Percentiles rank a stretch among this genome's conserved stretches.
Conservation (phyloP, 2,797 vertebrate species). For the Enteromius afrohamiltoni region DNA sequence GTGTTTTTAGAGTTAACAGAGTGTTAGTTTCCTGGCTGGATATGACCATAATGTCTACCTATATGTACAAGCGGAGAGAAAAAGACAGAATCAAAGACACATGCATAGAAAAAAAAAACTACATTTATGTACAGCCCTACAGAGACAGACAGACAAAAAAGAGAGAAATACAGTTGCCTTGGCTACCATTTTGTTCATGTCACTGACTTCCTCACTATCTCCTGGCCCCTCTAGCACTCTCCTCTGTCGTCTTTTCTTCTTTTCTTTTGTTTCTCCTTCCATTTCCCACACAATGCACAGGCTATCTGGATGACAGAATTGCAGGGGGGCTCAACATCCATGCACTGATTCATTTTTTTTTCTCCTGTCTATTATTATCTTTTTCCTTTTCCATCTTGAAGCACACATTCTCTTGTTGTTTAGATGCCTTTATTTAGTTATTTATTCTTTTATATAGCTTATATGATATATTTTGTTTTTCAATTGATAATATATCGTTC, state of each 20-base stretch:
- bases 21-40: background rate
- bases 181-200: constrained; percentile 52
- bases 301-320: constrained; percentile 23
- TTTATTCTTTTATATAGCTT: background rate
- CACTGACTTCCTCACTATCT: constrained; percentile 45
- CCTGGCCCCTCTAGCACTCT: constrained; percentile 20
- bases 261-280: constrained; percentile 34
- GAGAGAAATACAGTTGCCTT: constrained; percentile 52
- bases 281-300: constrained; percentile 25
- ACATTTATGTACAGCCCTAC: constrained; percentile 1
- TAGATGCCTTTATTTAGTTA: background rate
- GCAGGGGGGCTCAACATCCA: background rate
- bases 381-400: background rate
- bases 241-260: constrained; percentile 19
- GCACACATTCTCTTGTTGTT: background rate
- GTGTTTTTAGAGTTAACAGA: background rate
- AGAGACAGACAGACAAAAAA: constrained; percentile 26
- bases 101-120: background rate
- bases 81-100: background rate
- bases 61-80: background rate
- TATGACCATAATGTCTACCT: background rate
- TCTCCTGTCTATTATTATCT: constrained; percentile 6
- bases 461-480: background rate
- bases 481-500: background rate
- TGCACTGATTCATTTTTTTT: background rate